Conservation (phyloP, 2,113 vertebrate species). For the Agapornis roseicollis region DNA sequence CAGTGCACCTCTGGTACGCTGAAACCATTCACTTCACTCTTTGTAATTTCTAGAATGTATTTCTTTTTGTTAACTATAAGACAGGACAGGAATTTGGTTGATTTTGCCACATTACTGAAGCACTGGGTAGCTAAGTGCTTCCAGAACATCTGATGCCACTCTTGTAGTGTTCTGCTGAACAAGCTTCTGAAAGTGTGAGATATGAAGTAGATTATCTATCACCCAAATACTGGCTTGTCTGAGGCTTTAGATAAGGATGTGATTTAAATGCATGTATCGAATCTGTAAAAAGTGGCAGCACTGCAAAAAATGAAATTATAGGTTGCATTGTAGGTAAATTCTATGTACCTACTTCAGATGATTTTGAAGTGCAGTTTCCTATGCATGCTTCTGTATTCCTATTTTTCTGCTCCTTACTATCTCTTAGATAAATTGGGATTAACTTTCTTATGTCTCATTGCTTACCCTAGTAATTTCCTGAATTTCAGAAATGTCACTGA, state of each 20-base stretch:
- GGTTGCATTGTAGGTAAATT: constrained; percentile 43
- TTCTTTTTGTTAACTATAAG: background rate
- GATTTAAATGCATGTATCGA: background rate
- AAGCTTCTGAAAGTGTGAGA: background rate
- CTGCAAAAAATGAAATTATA: constrained; percentile 40
- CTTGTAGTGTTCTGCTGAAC: background rate
- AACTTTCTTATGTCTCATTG: constrained; percentile 34
- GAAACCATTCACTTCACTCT: background rate
- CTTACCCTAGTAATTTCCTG: constrained; percentile 37
- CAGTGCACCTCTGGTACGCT: background rate
- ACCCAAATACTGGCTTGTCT: background rate
- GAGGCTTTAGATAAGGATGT: background rate
- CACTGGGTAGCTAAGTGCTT: background rate
- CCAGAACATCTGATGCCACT: constrained; percentile 12
- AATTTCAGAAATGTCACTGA: constrained; percentile 47
- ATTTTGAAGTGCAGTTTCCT: constrained; percentile 12
- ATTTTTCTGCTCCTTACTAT: constrained; percentile 35
- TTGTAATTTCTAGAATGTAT: background rate
- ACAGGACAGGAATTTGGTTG: background rate
- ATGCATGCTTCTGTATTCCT: constrained; percentile 1
- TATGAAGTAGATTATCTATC: background rate
- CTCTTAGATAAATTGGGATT: constrained; percentile 39
- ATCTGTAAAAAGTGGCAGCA: background rate
- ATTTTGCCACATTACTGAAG: background rate
- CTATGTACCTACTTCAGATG: constrained; percentile 39